These are phyloP conservation scores for Trachymyrmex septentrionalis DNA, from an alignment of 1,140 invertebrate species.

Conservation along the genomic window DNA sequence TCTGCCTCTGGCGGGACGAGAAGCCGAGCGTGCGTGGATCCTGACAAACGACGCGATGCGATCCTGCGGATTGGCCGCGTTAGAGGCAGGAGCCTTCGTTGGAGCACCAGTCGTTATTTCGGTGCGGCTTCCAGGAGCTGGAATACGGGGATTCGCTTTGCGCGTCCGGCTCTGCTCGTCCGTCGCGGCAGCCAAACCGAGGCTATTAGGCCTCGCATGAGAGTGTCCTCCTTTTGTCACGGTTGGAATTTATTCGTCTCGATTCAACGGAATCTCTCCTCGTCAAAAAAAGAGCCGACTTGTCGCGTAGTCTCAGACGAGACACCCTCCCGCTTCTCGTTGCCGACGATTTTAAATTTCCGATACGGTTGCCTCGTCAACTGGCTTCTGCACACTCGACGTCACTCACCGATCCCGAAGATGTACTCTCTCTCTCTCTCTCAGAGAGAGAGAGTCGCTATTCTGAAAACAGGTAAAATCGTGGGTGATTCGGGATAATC, in stretches of 20 bases:
- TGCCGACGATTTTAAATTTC: constrained; percentile 71
- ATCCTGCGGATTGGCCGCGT: constrained; percentile 43
- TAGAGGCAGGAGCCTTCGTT: constrained; percentile 18
- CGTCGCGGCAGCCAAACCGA: constrained; percentile 65
- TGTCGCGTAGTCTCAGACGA: constrained; percentile 70
- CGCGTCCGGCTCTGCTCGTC: constrained; percentile 62
- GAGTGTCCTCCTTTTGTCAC: constrained; percentile 76
- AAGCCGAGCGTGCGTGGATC: constrained; percentile 49
- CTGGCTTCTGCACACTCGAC: constrained; percentile 38
- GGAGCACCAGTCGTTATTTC: constrained; percentile 68
- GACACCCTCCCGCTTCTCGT: constrained; percentile 32
- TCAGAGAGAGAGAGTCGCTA: background rate
- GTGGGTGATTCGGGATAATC: background rate
- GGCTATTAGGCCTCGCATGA: constrained; percentile 76
- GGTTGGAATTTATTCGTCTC: constrained; percentile 76
- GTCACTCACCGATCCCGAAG: constrained; percentile 51
- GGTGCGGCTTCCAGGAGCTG: constrained; percentile 70
- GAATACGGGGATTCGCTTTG: constrained; percentile 71
- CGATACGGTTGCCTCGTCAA: constrained; percentile 50
- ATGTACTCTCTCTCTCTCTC: background rate
- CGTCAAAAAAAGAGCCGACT: constrained; percentile 78
- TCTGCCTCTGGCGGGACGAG: constrained; percentile 57
- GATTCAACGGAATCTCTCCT: constrained; percentile 66
- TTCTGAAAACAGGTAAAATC: constrained; percentile 8
- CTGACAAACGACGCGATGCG: constrained; percentile 54